Base-by-base conservation (phyloP, 2,797 vertebrate species). In the Melanotaenia parkinsoni region DNA sequence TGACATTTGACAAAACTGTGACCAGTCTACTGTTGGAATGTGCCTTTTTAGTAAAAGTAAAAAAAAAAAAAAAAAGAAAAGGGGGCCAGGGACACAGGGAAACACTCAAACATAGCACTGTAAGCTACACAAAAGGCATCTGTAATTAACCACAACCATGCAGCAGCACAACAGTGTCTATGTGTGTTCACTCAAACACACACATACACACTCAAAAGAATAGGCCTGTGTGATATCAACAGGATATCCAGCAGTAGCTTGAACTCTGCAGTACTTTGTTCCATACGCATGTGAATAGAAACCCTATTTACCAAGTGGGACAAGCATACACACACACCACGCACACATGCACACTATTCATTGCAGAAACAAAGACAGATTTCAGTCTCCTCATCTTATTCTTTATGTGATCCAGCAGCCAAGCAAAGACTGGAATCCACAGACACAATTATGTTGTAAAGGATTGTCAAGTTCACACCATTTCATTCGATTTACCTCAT, bases 211-310 rank as follows among this genome's bases (percentile, higher is more conserved):
- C 66, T 54, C 11, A 5, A 84, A 88, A 92, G 88, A 91, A 91
- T 85, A 77, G 83, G 70, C 74, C 79, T 88, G 88, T 91, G 89
- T 90, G 87, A 82, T 86, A 91, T 88, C 88, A 91, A 92, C 92
- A 92, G 93, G 93, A 93, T 92, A 91, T 93, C 89, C 87, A 90
- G 82, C 88, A 86, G 89, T 80, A 87, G 89, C 82, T 76, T 72
- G 82, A 82, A 85, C 72, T 88, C 79, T 86, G 76, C 87, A 84
- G 80, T 68, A 80, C 86, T 91, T 90, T 92, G 88, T 91, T 86
- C 77, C 81, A 87, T 59, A 33, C 50, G 76, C 79, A 85, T 88
- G 83, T 76, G 81, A 90, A 92, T 89, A 91, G 85, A 87, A 92
- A 90, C 69, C 28, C 80, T 80, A 88, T 93, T 93, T 88, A 89